A percentile compares a stretch with the other conserved stretches of the same genome.
These are phyloP conservation scores for Actinia tenebrosa DNA, from an alignment of 64 coral and sea anemone genomes.

Conservation along the genomic window DNA sequence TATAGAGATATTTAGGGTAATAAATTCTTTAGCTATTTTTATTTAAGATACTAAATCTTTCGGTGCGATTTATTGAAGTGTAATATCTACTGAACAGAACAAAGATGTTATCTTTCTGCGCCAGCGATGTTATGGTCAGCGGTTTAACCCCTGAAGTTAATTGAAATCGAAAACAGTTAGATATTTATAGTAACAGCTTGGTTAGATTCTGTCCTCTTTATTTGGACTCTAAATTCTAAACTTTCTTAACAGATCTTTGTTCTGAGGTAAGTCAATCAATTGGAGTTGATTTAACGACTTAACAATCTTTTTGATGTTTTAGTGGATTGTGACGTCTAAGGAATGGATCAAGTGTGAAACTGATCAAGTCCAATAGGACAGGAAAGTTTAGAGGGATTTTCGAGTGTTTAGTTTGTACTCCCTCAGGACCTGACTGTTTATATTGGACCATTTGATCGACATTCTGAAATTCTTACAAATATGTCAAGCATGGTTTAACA, in stretches of 20 bases:
- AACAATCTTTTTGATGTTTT: neutral
- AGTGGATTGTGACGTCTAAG: neutral
- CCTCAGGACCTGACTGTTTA: neutral
- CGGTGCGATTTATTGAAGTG: too few relatives aligned
- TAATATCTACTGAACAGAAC: too few relatives aligned
- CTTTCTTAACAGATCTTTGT: constrained; percentile 14
- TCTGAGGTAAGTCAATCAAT: constrained; percentile 14
- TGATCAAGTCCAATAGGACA: neutral
- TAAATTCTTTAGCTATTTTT: too few relatives aligned
- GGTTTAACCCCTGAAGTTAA: neutral
- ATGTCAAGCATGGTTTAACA: neutral
- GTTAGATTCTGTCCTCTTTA: neutral
- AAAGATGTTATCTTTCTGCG: neutral
- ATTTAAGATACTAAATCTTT: too few relatives aligned
- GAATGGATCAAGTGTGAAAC: neutral
- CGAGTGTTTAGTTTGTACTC: constrained; percentile 7
- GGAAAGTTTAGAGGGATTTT: neutral
- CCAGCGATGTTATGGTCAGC: neutral
- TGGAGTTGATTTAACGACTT: neutral
- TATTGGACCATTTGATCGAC: neutral
- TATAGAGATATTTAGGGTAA: too few relatives aligned
- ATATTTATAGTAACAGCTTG: neutral
- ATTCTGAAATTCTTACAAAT: neutral
- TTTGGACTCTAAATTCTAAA: constrained; percentile 9
- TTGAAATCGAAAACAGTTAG: neutral